Base-by-base conservation (phyloP, 1,140 invertebrate genomes). In the Cherax destructor region DNA sequence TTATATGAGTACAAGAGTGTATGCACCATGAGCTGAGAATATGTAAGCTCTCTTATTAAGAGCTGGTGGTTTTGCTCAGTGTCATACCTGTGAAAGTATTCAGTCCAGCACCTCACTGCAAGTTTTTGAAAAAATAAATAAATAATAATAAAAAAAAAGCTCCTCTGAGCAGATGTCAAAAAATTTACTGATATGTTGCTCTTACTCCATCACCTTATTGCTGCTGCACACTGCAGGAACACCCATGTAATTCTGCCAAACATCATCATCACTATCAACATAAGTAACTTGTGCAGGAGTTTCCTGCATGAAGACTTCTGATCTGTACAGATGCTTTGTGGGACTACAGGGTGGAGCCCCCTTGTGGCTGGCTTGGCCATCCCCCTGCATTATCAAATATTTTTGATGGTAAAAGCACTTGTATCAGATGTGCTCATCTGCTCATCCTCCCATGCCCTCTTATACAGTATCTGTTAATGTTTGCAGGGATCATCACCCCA, bases 191-290 rank as follows among this genome's bases (percentile, higher is more conserved):
- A 24, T 24, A 21, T 59, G 79, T 50, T 81, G 49, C 56, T 81
- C 56, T 50, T 59, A 81, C 10, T 81, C 79, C 79, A 81, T 56
- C 79, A 81, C 50, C 56, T 59, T 30, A 81, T 81, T 59, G 50
- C 30, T 74, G 69, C 69, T 65, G 69, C 30, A 74, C 69, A 74
- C 5, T 74, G 59, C 30, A 69, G 83, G 47, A 49, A 24, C 81
- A 84, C 83, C 65, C 56, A 47, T 84, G 83, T 84, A 69, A 69
- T 65, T 59, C 61, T 83, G 81, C 52, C 61, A 74, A 74, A 41
- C 83, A 86, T 56, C 83, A 86, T 69, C 69, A 86, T 65, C 49
- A 84, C 83, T 61, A 84, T 69, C 61, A 84, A 24, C 47, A 49
- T 72, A 84, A 69, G 83, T 84, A 84, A 56, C 24, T n/a, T n/a